A percentile compares a stretch with the other conserved stretches of the same genome.
Conservation (phyloP, 1,140 invertebrate species). For the fruit fly (Drosophila melanogaster) region Release_6_plus_ISO1_MT NT_033777.3:14086501-14087000, state of each 20-base stretch:
- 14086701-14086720: conserved; percentile 22
- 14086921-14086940: neutral
- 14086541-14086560: conserved; percentile 35
- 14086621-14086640: conserved; percentile 70
- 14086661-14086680: conserved; percentile 70
- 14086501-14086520: conserved; percentile 74
- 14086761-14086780: conserved; percentile 62
- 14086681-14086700: conserved; percentile 30
- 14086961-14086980: conserved; percentile 61
- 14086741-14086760: conserved; percentile 76
- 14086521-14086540: conserved; percentile 18
- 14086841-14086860: conserved; percentile 50
- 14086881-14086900: conserved; percentile 26
- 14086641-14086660: conserved; percentile 58
- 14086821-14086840: conserved; percentile 27
- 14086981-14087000: conserved; percentile 80
- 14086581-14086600: conserved; percentile 52
- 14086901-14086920: neutral
- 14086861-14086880: conserved; percentile 73
- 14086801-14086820: conserved; percentile 69
- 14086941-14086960: conserved; percentile 1
- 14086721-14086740: conserved; percentile 61
- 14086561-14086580: conserved; percentile 56
- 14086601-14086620: conserved; percentile 72
- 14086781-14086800: conserved; percentile 9